Evolutionary conservation across 1,140 invertebrate genomes (phyloP), one percentile per base, ranked within the genome.

Genomic region (Leptinotarsa defecta): DNA sequence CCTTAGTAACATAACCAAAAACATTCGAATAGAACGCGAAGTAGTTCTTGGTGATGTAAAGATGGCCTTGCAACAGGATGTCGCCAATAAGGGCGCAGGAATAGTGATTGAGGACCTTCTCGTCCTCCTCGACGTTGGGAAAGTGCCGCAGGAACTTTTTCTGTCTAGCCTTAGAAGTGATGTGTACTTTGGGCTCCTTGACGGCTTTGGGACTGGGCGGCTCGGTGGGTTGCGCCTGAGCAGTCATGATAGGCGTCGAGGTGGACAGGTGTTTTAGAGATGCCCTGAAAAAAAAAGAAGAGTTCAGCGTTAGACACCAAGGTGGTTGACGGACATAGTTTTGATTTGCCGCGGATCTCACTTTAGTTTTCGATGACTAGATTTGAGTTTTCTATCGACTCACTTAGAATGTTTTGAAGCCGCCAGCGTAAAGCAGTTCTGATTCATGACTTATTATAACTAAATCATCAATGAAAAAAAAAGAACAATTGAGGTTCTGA

Each of bases 21-120:
- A 98, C 95, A 84, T 97, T 97, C 68, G 95, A 97, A 87, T 98
- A 96, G 88, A 98, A 98, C 70, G 95, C 95, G 87, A 97, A 96
- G 87, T 96, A 96, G 83, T 96, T 95, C 83, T 94, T 92, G 61
- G 95, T 96, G 80, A 97, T 95, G 87, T 96, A 98, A 70, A 98
- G 89, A 83, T 95, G 93, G 57, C 96, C 96, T 87, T 97, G 95
- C 13, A 97, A 90, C n/a, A 97, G 87, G 78, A 97, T 96, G 85
- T 97, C 95, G 65, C 93, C 93, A 65, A 96, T 93, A 77, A 96
- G 89, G 65, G 96, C 95, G 87, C 96, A 97, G 11, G 95, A 95
- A 88, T 95, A 98, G 89, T 95, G 93, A 86, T 95, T 94, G 74
- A 95, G 88, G 63, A 95, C 91, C 80, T 90, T 89, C 83, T 95